phyloP scores from a whole-genome alignment of 1,140 invertebrate species.

The Batillaria attramentaria region DNA sequence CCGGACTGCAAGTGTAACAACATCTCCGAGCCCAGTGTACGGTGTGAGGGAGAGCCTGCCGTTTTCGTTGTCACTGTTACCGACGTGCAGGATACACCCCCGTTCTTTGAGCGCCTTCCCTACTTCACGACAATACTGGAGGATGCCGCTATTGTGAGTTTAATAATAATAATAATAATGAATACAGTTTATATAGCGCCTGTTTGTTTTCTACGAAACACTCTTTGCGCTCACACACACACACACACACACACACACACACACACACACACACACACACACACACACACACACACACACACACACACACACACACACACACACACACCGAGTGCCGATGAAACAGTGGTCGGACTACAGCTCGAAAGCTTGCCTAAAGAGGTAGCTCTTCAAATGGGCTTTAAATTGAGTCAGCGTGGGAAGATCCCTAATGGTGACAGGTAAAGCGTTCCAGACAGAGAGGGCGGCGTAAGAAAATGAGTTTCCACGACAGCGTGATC shows the following conservation, averaged over 20 bases:
- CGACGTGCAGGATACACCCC: constrained; percentile 55
- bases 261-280: background rate
- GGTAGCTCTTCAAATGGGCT: too few species aligned
- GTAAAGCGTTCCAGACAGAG: background rate
- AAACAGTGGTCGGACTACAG: background rate
- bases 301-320: constrained; percentile 11
- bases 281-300: constrained; percentile 12
- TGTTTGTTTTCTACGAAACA: too few species aligned
- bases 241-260: background rate
- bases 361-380: too few species aligned
- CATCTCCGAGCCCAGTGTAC: background rate
- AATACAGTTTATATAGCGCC: background rate
- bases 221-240: background rate
- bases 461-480: background rate
- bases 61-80: constrained; percentile 44
- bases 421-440: background rate
- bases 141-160: background rate
- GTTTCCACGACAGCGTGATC: background rate
- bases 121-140: background rate
- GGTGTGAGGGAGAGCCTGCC: constrained; percentile 26
- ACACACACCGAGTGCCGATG: background rate
- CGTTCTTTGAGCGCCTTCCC: constrained; percentile 37
- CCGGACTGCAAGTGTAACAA: constrained; percentile 20
- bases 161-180: background rate
- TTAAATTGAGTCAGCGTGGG: too few species aligned